A percentile compares a stretch with the other conserved stretches of the same genome.
phyloP scores from a whole-genome alignment of 2,113 vertebrate genomes.

The Morone chrysops region DNA sequence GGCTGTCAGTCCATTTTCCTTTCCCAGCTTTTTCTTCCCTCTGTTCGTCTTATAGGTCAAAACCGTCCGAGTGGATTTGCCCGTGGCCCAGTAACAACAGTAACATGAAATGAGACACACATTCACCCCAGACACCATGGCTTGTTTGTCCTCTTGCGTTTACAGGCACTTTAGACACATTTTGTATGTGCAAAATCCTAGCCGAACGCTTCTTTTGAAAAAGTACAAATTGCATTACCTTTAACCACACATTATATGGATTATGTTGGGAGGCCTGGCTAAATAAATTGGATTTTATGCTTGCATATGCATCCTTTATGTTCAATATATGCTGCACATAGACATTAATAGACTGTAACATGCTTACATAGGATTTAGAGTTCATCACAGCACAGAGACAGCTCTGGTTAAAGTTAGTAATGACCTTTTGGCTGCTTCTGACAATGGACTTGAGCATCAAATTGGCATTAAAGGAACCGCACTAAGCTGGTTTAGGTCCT shows the following conservation, averaged over 20 bases:
- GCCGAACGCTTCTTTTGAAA: not conserved
- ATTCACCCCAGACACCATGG: not conserved
- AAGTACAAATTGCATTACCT: not conserved
- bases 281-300: too few relatives aligned
- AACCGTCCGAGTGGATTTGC: constrained; percentile 52
- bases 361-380: too few relatives aligned
- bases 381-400: not conserved
- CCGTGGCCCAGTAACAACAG: constrained; percentile 17
- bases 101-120: constrained; percentile 14
- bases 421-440: too few relatives aligned
- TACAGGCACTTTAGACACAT: constrained; percentile 1
- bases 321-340: too few relatives aligned
- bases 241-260: not conserved
- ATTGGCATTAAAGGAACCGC: too few relatives aligned
- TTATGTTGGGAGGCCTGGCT: too few relatives aligned
- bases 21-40: not conserved
- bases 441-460: too few relatives aligned
- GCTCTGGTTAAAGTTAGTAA: too few relatives aligned
- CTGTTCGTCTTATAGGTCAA: constrained; percentile 28
- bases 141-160: constrained; percentile 6
- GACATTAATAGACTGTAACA: too few relatives aligned
- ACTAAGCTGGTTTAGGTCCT: too few relatives aligned
- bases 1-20: constrained; percentile 12
- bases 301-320: too few relatives aligned
- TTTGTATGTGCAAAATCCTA: not conserved